Conservation (phyloP, 2,797 vertebrate genomes). For the Sphaeramia orbicularis region DNA sequence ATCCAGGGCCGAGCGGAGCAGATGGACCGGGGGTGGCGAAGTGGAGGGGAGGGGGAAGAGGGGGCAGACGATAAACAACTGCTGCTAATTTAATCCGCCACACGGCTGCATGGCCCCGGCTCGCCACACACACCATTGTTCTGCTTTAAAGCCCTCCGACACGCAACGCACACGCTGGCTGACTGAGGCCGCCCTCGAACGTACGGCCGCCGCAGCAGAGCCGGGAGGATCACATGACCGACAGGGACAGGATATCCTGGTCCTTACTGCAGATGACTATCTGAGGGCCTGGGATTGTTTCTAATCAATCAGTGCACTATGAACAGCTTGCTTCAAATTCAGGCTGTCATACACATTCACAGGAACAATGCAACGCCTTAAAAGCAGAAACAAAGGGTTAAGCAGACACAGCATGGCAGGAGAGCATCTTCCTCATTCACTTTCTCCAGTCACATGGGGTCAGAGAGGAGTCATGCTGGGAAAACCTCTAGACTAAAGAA, state of each 20-base stretch:
- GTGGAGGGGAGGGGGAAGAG: constrained; percentile 23
- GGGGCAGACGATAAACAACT: constrained; percentile 88
- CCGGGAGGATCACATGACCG: constrained; percentile 2
- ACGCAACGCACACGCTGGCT: constrained; percentile 54
- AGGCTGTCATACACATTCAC: constrained; percentile 14
- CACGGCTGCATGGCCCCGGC: constrained; percentile 67
- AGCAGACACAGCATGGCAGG: constrained; percentile 8
- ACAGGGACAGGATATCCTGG: constrained; percentile 17
- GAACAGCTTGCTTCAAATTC: constrained; percentile 1
- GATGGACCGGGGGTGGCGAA: constrained; percentile 81
- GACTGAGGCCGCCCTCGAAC: constrained; percentile 18
- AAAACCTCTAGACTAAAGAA: neutral
- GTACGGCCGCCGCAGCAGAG: neutral
- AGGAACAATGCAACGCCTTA: constrained; percentile 21
- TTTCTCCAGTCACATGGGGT: constrained; percentile 17
- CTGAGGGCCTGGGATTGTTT: neutral
- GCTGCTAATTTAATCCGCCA: constrained; percentile 84
- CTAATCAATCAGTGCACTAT: neutral
- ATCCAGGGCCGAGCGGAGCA: constrained; percentile 78
- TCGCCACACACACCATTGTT: constrained; percentile 70
- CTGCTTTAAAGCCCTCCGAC: constrained; percentile 64
- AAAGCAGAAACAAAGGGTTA: constrained; percentile 23
- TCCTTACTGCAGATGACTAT: neutral
- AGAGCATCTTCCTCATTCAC: constrained; percentile 16
- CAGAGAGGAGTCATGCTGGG: neutral